Base-by-base conservation (phyloP, 1,140 invertebrate genomes). In the Drosophila willistoni region DNA sequence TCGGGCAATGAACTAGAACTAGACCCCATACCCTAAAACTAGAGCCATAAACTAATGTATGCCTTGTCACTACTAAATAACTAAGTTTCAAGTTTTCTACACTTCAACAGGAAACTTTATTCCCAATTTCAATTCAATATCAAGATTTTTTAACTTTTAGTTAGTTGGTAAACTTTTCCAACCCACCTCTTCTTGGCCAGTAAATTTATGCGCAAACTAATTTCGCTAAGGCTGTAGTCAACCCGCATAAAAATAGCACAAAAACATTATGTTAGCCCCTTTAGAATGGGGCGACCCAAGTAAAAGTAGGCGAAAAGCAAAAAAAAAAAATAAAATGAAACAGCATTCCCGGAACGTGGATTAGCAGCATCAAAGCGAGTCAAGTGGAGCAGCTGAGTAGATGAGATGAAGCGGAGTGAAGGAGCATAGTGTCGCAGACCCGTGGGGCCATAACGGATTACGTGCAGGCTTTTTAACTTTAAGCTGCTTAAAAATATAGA, bases 181-280 rank as follows among this genome's bases (percentile, higher is more conserved):
- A 54, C 71, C 51, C 29, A 29, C 29, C 22, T 65, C 64, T 83
- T 67, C 73, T 66, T 3, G 41, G 22, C 12, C 47, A 64, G 41
- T 55, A 67, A 81, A 85, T 86, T 86, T 85, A 86, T 85, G 82
- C 82, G 75, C 82, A 65, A 85, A 85, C 82, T 87, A 85, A 85
- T 85, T 85, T 78, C 51, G 73, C 62, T 64, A 67, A 54, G 71
- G 73, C 81, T 72, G 68, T 63, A 77, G 65, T 68, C 64, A 51
- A 60, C 60, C 73, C 65, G 73, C 59, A 77, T 76, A 86, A 85
- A 85, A 85, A 85, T 85, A 85, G 82, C 75, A 56, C 60, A 66
- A 71, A 69, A 62, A 67, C 77, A 71, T 71, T 72, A 54, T 72
- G 72, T 64, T 61, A 36, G 61, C 62, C 41, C 41, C 68, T 56